Evolutionary conservation across 1,140 invertebrate species (phyloP).

Genomic region (Drosophila saltans): DNA sequence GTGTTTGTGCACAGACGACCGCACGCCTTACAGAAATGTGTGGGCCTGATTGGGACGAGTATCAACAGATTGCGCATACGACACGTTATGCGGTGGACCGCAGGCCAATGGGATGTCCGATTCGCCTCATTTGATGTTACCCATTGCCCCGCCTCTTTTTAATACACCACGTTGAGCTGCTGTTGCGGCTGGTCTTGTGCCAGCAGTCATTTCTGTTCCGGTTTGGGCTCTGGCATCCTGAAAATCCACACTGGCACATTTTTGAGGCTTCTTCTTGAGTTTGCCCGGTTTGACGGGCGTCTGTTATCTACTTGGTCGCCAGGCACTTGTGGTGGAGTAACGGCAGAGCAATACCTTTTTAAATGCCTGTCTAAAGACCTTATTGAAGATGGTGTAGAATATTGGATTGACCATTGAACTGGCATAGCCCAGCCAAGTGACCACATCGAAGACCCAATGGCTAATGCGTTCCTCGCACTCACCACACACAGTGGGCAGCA

Average conservation of each 20-base stretch:
- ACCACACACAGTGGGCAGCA: conserved; percentile 90
- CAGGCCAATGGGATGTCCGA: conserved; percentile 16
- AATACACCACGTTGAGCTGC: conserved; percentile 30
- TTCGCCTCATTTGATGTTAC: conserved; percentile 40
- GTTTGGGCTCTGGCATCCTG: conserved; percentile 41
- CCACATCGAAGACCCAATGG: conserved; percentile 92
- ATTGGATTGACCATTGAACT: conserved; percentile 97
- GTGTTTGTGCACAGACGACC: conserved; percentile 8
- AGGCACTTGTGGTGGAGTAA: conserved; percentile 86
- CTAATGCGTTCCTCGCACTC: conserved; percentile 90
- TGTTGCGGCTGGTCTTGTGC: conserved; percentile 12
- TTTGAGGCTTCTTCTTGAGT: conserved; percentile 53
- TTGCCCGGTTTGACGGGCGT: conserved; percentile 62
- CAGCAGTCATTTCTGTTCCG: background rate
- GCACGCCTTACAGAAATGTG: background rate
- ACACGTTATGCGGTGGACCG: conserved; percentile 52
- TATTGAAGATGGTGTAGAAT: conserved; percentile 97
- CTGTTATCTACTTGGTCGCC: conserved; percentile 84
- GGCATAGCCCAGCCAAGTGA: conserved; percentile 95
- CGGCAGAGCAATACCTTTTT: conserved; percentile 93
- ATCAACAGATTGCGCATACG: conserved; percentile 37
- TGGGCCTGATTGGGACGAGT: background rate
- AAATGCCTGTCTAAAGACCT: conserved; percentile 95
- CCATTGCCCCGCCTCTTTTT: conserved; percentile 39
- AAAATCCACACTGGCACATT: conserved; percentile 68